Evolutionary conservation across 2,888 invertebrate species (phyloP), one percentile per base, ranked within the genome.

Genomic region (Nezara viridula): DNA sequence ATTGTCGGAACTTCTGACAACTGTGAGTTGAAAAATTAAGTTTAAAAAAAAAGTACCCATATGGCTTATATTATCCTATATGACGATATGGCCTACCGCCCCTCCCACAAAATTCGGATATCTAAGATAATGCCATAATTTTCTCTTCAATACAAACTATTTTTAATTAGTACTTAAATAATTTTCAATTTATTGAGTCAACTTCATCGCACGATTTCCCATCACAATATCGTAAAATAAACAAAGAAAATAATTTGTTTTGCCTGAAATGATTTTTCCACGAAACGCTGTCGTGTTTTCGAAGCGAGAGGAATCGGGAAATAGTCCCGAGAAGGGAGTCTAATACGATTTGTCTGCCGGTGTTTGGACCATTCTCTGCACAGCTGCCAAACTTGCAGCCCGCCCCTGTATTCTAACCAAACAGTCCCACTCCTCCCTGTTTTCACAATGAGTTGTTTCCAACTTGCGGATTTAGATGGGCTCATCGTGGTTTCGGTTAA

Each of bases 371-470:
- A 37, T 37, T 37, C 32, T 37, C 21, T 1, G 66, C 66, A 37
- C 66, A 37, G 32, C 66, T 73, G 66, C 66, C 66, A 37, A 73
- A 73, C 66, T 73, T 37, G 66, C 66, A 73, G 19, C 32, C 66
- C 32, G 32, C 19, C 37, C 66, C 37, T 37, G 37, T 73, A 9
- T 73, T 73, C 66, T 73, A 32, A 73, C 66, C 66, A 73, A 73
- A 73, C 66, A 73, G 66, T 1, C 32, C 66, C 66, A 60, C 60
- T 37, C 19, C 19, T 2, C 27, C 27, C 66, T 73, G 66, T 73
- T 73, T 73, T 73, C 66, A 73, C 66, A 73, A 73, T 73, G 66
- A 73, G 66, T 73, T 73, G 66, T 73, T 73, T 73, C 66, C 32
- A 73, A 73, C 37, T 73, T 19, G 32, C 6, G 37, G 66, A 73